Conservation (phyloP, 2,888 invertebrate species). For the Diarsia mendica region DNA sequence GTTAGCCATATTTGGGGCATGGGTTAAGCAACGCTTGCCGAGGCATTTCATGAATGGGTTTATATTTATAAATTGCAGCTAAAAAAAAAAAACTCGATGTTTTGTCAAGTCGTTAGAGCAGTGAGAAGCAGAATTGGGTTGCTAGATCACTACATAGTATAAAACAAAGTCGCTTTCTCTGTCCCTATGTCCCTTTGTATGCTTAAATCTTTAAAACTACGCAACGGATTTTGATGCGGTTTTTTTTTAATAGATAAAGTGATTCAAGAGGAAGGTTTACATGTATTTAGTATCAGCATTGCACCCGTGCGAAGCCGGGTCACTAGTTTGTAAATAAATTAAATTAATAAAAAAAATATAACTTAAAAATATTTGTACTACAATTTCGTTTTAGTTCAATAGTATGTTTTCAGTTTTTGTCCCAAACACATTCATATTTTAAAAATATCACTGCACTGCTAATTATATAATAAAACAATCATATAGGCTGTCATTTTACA, state of each 20-base stretch:
- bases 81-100: not conserved
- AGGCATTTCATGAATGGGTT: not conserved
- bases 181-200: no score
- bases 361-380: slow-evolving; percentile 20
- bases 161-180: no score
- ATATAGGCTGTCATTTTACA: not conserved
- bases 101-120: not conserved
- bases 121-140: not conserved
- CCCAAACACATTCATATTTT: not conserved
- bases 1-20: not conserved
- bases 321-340: not conserved
- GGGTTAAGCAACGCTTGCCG: not conserved
- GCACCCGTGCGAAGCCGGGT: no score
- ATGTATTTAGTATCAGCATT: no score
- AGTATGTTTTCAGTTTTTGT: slow-evolving; percentile 34
- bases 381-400: not conserved
- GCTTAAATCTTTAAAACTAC: no score
- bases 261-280: no score
- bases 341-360: not conserved
- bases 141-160: no score
- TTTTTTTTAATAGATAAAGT: no score
- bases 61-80: not conserved
- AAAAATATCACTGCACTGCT: slow-evolving; percentile 7
- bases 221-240: no score
- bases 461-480: slow-evolving; percentile 29